Conservation (phyloP, 2,888 invertebrate species). For the Platerodrilus igneus region DNA sequence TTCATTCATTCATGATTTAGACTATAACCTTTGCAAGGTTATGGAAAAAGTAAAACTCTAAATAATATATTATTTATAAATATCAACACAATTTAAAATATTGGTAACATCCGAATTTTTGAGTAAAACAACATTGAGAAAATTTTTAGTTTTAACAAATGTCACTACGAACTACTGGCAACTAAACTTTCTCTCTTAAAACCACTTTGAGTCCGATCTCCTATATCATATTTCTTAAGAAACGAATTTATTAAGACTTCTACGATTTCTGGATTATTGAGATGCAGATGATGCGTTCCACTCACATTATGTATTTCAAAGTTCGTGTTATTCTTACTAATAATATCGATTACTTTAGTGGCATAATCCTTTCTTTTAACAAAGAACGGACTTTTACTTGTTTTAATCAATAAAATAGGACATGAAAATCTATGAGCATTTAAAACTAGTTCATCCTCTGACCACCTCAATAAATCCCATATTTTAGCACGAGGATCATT, state of each 20-base stretch:
- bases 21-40: no score
- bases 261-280: conserved; percentile 19
- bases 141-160: no score
- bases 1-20: no score
- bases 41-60: no score
- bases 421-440: conserved; percentile 6
- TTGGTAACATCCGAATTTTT: no score
- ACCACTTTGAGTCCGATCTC: conserved; percentile 3
- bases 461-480: conserved; percentile 48
- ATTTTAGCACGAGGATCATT: conserved; percentile 61
- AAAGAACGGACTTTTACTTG: background rate
- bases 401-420: conserved; percentile 9
- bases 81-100: no score
- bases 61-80: no score
- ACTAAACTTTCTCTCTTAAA: no score
- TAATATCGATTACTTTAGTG: conserved; percentile 1
- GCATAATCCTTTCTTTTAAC: background rate
- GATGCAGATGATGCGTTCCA: conserved; percentile 24
- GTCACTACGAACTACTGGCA: no score
- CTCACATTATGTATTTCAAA: conserved; percentile 8
- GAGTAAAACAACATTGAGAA: no score
- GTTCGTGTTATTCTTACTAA: conserved; percentile 8
- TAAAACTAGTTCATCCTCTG: conserved; percentile 2
- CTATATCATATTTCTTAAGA: conserved; percentile 36
- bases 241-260: conserved; percentile 14